Conservation (phyloP, 1,140 invertebrate species). For the Muscidifurax raptorellus region DNA sequence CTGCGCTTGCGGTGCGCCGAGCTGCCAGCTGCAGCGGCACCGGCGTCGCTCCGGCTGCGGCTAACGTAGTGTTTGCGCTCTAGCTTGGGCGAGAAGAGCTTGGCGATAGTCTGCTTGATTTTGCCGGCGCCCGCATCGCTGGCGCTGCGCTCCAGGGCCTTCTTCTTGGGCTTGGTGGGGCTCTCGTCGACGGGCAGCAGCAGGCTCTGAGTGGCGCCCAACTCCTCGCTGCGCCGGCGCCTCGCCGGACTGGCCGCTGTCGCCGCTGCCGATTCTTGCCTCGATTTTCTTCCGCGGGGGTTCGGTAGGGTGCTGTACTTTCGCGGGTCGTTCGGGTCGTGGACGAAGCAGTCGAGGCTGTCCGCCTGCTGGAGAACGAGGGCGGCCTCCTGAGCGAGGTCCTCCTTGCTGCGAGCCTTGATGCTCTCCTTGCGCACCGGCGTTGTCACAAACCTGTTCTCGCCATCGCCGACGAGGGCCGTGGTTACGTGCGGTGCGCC, state of each 20-base stretch:
- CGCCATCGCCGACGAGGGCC: slow-evolving; percentile 72
- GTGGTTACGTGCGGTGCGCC: slow-evolving; percentile 57
- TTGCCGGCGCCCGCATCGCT: slow-evolving; percentile 80
- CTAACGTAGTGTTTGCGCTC: slow-evolving; percentile 65
- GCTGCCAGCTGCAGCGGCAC: slow-evolving; percentile 48
- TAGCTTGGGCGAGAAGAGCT: slow-evolving; percentile 68
- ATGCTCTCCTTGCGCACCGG: slow-evolving; percentile 81
- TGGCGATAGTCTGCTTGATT: slow-evolving; percentile 63
- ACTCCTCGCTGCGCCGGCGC: slow-evolving; percentile 66
- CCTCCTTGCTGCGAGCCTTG: slow-evolving; percentile 79
- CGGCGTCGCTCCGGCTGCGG: slow-evolving; percentile 73
- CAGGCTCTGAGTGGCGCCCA: slow-evolving; percentile 60
- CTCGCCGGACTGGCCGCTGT: slow-evolving; percentile 62
- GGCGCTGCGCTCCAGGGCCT: slow-evolving; percentile 77
- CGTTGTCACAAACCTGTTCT: slow-evolving; percentile 74
- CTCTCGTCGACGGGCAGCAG: background rate
- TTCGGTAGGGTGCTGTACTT: slow-evolving; percentile 81
- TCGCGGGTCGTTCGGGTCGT: slow-evolving; percentile 73
- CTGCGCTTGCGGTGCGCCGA: slow-evolving; percentile 65
- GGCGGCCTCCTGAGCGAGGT: slow-evolving; percentile 83
- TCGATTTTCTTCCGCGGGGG: slow-evolving; percentile 57
- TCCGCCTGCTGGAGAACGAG: slow-evolving; percentile 81
- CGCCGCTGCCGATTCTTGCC: slow-evolving; percentile 74
- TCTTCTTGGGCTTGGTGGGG: slow-evolving; percentile 60
- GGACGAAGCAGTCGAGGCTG: slow-evolving; percentile 78